Conservation (phyloP, 2,888 invertebrate species). For the Cataglyphis albicans region DNA sequence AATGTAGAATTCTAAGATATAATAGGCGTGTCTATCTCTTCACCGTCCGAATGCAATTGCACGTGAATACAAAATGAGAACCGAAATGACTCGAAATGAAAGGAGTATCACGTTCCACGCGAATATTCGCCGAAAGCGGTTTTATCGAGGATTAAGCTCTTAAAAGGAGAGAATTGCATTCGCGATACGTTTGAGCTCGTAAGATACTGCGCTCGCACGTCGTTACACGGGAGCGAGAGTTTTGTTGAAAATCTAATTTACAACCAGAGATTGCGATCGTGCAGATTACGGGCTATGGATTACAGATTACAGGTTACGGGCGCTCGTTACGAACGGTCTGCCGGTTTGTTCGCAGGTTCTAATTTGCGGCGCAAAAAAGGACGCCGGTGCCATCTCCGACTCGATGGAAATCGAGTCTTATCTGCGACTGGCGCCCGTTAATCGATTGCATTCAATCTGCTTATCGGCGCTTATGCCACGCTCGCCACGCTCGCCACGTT, state of each 20-base stretch:
- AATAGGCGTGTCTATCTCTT: constrained; percentile 6
- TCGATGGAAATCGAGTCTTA: constrained; percentile 42
- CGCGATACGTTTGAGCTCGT: constrained; percentile 39
- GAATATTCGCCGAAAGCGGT: constrained; percentile 65
- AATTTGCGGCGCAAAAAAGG: constrained; percentile 52
- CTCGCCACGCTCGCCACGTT: constrained; percentile 58
- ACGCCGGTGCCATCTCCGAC: constrained; percentile 45
- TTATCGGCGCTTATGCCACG: constrained; percentile 63
- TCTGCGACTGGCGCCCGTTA: constrained; percentile 56
- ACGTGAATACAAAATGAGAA: constrained; percentile 36
- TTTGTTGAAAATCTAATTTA: constrained; percentile 58
- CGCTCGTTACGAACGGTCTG: constrained; percentile 48
- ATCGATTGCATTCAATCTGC: constrained; percentile 68
- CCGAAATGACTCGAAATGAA: constrained; percentile 27
- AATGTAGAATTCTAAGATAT: constrained; percentile 1
- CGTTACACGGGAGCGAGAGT: constrained; percentile 54
- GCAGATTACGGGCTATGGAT: constrained; percentile 56
- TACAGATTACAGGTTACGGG: constrained; percentile 54
- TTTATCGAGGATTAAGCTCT: constrained; percentile 47
- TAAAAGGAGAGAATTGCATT: constrained; percentile 45
- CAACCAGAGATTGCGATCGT: constrained; percentile 53
- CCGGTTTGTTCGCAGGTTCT: constrained; percentile 50
- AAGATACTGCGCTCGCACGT: constrained; percentile 30
- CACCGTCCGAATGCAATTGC: background rate
- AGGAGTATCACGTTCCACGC: constrained; percentile 46